Conservation (phyloP, 2,113 vertebrate species). For the Oreochromis aureus region DNA sequence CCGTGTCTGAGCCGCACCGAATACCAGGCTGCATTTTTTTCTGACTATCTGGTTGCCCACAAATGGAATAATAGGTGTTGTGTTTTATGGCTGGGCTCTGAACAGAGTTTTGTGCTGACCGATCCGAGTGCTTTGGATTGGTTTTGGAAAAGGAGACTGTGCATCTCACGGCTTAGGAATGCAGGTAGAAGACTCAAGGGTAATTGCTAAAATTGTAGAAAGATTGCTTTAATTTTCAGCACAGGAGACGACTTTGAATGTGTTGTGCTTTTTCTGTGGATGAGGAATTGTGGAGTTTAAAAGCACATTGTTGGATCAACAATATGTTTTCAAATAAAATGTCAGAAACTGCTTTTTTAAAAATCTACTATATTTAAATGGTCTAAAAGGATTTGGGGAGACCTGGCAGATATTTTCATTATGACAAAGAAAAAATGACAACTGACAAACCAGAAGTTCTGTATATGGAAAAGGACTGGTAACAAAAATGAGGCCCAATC, state of each 20-base stretch:
- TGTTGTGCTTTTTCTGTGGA: neutral
- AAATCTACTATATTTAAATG: neutral
- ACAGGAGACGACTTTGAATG: neutral
- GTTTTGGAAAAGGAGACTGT: neutral
- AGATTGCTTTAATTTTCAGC: neutral
- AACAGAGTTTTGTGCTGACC: neutral
- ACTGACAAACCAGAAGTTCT: neutral
- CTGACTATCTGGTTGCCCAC: constrained; percentile 19
- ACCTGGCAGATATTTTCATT: neutral
- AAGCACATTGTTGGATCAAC: neutral
- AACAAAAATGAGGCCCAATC: neutral
- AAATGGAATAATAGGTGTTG: constrained; percentile 36
- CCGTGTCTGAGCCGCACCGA: constrained; percentile 15
- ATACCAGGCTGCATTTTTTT: constrained; percentile 35
- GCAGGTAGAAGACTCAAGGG: neutral
- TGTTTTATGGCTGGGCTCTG: neutral
- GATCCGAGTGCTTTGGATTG: neutral
- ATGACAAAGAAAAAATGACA: neutral
- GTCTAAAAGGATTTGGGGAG: neutral
- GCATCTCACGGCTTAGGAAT: neutral
- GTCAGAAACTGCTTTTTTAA: neutral
- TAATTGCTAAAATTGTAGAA: neutral
- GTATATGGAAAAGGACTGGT: neutral
- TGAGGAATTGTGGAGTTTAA: neutral
- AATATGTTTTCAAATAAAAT: neutral